Evolutionary conservation across 2,113 vertebrate genomes (phyloP).

Genomic region (Atlantisia rogersi): DNA sequence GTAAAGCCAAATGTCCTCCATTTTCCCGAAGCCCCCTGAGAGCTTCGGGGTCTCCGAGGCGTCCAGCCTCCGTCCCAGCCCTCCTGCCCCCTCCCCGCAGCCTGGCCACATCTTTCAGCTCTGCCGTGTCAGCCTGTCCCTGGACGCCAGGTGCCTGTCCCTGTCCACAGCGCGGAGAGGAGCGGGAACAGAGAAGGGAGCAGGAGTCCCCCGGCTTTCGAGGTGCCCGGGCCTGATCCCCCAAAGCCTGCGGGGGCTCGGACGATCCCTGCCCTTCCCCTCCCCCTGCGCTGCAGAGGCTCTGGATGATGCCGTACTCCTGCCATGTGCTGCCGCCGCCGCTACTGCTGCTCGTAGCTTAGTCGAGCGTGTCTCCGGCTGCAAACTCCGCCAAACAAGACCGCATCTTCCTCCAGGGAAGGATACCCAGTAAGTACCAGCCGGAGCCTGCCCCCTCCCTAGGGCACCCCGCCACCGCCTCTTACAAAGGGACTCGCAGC

Average conservation of each 20-base stretch:
- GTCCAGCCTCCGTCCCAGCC: not conserved
- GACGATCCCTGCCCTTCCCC: not conserved
- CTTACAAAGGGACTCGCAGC: not conserved
- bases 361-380: slow-evolving; percentile 73
- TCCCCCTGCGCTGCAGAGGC: slow-evolving; percentile 40
- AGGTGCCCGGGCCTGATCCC: not conserved
- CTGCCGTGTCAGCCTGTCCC: not conserved
- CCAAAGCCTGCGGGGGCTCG: not conserved
- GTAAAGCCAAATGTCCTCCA: not conserved
- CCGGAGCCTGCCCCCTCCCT: not conserved
- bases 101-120: not conserved
- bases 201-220: not conserved
- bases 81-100: not conserved
- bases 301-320: slow-evolving; percentile 58
- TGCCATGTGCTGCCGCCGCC: slow-evolving; percentile 71
- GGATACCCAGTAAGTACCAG: slow-evolving; percentile 72
- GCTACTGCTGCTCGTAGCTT: slow-evolving; percentile 49
- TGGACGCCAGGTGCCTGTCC: not conserved
- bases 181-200: not conserved
- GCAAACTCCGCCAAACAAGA: slow-evolving; percentile 70
- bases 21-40: not conserved
- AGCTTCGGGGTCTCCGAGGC: not conserved
- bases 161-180: not conserved
- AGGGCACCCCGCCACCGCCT: not conserved
- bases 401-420: slow-evolving; percentile 45